Conservation (phyloP, 2,888 invertebrate species). For the Autographa pulchrina region DNA sequence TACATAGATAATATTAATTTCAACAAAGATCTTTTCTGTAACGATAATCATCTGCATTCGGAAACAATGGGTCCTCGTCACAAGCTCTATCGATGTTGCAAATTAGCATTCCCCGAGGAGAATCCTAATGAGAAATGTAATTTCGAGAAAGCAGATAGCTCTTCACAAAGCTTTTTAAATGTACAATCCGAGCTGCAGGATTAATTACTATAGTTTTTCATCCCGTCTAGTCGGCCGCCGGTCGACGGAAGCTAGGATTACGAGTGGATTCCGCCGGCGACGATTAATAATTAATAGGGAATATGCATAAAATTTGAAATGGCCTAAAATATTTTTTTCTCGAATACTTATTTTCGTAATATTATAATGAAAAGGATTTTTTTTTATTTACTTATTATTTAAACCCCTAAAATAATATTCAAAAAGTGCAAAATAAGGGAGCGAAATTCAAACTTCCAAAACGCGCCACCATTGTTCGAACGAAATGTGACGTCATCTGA, state of each 20-base stretch:
- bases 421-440: too few species aligned
- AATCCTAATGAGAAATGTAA: conserved; percentile 63
- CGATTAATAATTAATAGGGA: conserved; percentile 79
- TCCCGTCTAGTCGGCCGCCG: conserved; percentile 63
- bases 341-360: too few species aligned
- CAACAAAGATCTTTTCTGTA: neutral
- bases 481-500: too few species aligned
- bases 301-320: too few species aligned
- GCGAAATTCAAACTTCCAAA: too few species aligned
- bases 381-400: too few species aligned
- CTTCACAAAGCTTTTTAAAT: conserved; percentile 69
- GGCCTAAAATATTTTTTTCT: too few species aligned
- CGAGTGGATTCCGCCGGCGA: conserved; percentile 69
- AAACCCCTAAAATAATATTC: too few species aligned
- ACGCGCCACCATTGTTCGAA: too few species aligned
- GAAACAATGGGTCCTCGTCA: conserved; percentile 41
- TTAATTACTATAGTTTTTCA: conserved; percentile 80
- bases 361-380: too few species aligned
- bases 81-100: conserved; percentile 52
- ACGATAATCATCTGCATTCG: conserved; percentile 20
- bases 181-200: conserved; percentile 71
- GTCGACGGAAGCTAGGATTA: conserved; percentile 67
- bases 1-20: too few species aligned
- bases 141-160: conserved; percentile 62
- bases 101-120: conserved; percentile 58